Base-by-base conservation (phyloP, 2,113 vertebrate species). In the Platycercus adscitus region DNA sequence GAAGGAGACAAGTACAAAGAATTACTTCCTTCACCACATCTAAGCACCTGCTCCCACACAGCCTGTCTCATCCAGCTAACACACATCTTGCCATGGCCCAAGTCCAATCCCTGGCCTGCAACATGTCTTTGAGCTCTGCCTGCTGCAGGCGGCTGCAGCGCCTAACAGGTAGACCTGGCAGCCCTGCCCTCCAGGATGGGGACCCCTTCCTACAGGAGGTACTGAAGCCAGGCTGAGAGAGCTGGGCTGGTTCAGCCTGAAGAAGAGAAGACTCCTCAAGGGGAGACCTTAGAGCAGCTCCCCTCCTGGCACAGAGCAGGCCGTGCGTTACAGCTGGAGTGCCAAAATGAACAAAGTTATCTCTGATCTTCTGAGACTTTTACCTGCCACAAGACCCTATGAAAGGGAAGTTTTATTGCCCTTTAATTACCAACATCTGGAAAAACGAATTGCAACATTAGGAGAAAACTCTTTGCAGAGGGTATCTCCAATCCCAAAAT, bases 351-450 rank as follows among this genome's bases (percentile, higher is more conserved):
- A 72, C 44, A 46, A 23, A 81, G 70, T 68, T 53, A 60, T 56
- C 68, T 88, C 50, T n/a, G 39, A 69, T 88, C 63, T 93, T 90
- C 75, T 0, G 13, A 83, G 71, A 65, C 47, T 85, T 29, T 76
- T 72, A 82, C 77, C 88, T 90, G 76, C 85, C 76, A 80, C 19
- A 15, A 77, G 63, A 25, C 49, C 5, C 0, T 46, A 46, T 7
- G 70, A 95, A 89, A 95, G 55, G 46, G n/a, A 56, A 69, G 44
- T 82, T 82, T 81, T 43, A 68, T 66, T 83, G 64, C 63, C n/a
- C 43, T 61, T 91, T 91, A 88, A 95, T 92, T 76, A 88, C 71
- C 49, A 65, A 83, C 94, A 95, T 82, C 95, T 96, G 92, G 53
- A 86, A 60, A 86, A 89, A 77, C 0, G 0, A 86, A 90, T 65